Percentiles rank a stretch among this genome's conserved stretches.
Conservation (phyloP, 2,797 vertebrate genomes). For the Peromyscus aztecus region DNA sequence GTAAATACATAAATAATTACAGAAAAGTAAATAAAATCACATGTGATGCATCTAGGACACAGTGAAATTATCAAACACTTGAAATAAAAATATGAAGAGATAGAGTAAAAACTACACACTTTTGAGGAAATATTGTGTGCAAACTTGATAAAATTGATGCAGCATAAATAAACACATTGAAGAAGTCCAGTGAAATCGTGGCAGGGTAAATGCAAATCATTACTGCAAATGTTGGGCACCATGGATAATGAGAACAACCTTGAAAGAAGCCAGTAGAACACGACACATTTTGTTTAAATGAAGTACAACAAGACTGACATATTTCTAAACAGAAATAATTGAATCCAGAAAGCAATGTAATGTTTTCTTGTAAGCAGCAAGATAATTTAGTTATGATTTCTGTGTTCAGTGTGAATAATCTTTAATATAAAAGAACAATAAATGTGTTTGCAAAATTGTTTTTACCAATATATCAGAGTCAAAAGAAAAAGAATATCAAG, state of each 20-base stretch:
- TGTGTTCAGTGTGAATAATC: background rate
- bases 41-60: background rate
- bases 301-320: constrained; percentile 16
- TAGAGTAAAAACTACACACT: background rate
- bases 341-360: constrained; percentile 38
- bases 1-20: background rate
- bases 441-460: background rate
- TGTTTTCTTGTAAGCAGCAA: constrained; percentile 22
- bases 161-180: background rate
- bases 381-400: constrained; percentile 24
- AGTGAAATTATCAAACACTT: constrained; percentile 41
- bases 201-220: background rate
- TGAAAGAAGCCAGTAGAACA: constrained; percentile 37
- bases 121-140: background rate
- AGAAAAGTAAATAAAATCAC: background rate
- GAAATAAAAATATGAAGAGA: background rate
- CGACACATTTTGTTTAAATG: constrained; percentile 9
- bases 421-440: constrained; percentile 1
- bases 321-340: constrained; percentile 62
- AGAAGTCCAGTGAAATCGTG: background rate
- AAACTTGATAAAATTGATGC: constrained; percentile 19
- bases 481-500: background rate
- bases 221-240: background rate
- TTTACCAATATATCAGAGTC: background rate
- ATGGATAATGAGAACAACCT: constrained; percentile 4